Evolutionary conservation across 2,888 invertebrate species (phyloP).

Genomic region (Nebria brevicollis): DNA sequence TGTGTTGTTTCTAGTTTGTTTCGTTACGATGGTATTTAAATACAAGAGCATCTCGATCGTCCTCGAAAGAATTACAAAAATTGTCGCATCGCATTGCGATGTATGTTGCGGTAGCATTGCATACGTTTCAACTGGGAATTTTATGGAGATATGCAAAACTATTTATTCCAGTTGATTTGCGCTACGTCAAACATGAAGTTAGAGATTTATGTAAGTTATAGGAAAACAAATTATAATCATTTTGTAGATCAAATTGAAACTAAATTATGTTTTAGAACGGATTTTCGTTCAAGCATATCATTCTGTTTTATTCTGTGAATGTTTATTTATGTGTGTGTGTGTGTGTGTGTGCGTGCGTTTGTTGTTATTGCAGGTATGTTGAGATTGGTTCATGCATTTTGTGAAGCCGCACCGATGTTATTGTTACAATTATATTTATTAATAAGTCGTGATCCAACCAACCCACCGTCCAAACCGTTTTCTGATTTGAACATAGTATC

Average conservation of each 20-base stretch:
- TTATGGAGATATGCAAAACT: conserved; percentile 86
- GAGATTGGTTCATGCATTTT: conserved; percentile 85
- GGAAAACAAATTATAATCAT: background rate
- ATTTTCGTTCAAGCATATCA: too few relatives aligned
- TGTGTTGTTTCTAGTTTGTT: conserved; percentile 64
- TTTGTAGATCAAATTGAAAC: too few relatives aligned
- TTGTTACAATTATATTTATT: conserved; percentile 83
- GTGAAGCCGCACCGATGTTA: conserved; percentile 89
- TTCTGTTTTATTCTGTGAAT: too few relatives aligned
- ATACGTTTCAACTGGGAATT: conserved; percentile 76
- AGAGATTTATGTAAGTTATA: conserved; percentile 69
- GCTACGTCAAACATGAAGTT: conserved; percentile 86
- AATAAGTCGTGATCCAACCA: conserved; percentile 56
- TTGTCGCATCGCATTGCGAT: conserved; percentile 38
- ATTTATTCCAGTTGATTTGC: conserved; percentile 83
- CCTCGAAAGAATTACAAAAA: conserved; percentile 52
- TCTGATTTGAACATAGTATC: conserved; percentile 84
- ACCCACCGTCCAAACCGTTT: conserved; percentile 66
- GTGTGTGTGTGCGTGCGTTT: too few relatives aligned
- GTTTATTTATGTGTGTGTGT: too few relatives aligned
- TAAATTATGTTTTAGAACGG: too few relatives aligned
- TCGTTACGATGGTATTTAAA: conserved; percentile 81
- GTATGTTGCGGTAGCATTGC: conserved; percentile 68
- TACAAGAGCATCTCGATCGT: conserved; percentile 65
- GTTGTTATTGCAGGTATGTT: conserved; percentile 70